These are phyloP conservation scores for Noctua fimbriata DNA, from an alignment of 2,888 invertebrate genomes.

Conservation along the genomic window DNA sequence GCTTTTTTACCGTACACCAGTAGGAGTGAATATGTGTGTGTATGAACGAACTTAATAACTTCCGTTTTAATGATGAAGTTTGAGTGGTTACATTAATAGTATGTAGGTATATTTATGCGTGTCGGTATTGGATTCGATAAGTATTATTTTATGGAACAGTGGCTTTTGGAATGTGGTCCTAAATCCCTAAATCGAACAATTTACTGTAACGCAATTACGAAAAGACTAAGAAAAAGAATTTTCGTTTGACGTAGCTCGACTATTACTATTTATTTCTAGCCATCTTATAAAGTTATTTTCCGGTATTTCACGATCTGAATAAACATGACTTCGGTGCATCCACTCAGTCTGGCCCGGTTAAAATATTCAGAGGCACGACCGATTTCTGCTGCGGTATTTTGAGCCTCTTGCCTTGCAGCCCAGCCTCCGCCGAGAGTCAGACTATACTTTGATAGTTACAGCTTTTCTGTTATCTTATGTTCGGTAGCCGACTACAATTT, in stretches of 20 bases:
- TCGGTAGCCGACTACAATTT: slow-evolving; percentile 58
- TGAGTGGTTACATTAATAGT: slow-evolving; percentile 29
- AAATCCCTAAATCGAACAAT: slow-evolving; percentile 12
- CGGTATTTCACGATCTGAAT: slow-evolving; percentile 39
- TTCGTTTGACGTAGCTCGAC: neutral
- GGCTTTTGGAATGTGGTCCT: slow-evolving; percentile 1
- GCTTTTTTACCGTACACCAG: slow-evolving; percentile 27
- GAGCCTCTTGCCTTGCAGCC: slow-evolving; percentile 5
- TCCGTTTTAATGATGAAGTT: slow-evolving; percentile 46
- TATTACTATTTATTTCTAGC: slow-evolving; percentile 7
- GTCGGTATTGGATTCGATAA: slow-evolving; percentile 32
- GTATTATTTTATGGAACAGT: slow-evolving; percentile 18
- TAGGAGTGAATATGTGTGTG: slow-evolving; percentile 11
- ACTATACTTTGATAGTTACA: slow-evolving; percentile 12
- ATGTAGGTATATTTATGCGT: slow-evolving; percentile 28
- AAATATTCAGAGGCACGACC: slow-evolving; percentile 71
- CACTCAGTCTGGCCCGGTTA: slow-evolving; percentile 52
- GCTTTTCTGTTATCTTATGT: slow-evolving; percentile 13
- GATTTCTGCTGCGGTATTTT: slow-evolving; percentile 41
- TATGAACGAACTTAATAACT: slow-evolving; percentile 35
- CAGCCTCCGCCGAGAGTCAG: neutral
- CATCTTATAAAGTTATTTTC: slow-evolving; percentile 12
- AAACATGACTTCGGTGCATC: slow-evolving; percentile 60
- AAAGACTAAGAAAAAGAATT: neutral
- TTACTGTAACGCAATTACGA: neutral